Evolutionary conservation across 2,888 invertebrate species (phyloP).

Genomic region (Andrena minutula): DNA sequence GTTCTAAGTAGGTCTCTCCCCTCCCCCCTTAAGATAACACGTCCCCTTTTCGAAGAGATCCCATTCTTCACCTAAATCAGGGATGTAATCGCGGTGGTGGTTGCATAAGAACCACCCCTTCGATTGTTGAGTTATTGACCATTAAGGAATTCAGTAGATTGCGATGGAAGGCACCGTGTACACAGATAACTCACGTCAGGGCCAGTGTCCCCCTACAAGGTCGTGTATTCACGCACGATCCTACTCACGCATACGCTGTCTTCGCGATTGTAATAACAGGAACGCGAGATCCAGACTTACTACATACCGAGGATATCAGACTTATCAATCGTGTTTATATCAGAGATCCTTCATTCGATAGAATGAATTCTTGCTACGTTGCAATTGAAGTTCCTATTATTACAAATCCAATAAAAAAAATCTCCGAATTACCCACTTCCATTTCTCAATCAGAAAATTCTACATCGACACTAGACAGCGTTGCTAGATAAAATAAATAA

Average conservation of each 20-base stretch:
- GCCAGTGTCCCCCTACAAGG: conserved; percentile 74
- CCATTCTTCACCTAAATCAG: neutral
- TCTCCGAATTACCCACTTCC: neutral
- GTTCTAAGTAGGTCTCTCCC: too few relatives aligned
- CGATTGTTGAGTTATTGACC: neutral
- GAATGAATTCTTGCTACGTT: too few relatives aligned
- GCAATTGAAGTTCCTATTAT: too few relatives aligned
- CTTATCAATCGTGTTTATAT: conserved; percentile 9
- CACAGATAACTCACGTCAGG: conserved; percentile 61
- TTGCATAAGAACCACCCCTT: conserved; percentile 11
- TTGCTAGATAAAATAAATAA: too few relatives aligned
- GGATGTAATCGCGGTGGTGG: conserved; percentile 3
- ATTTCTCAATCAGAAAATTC: neutral
- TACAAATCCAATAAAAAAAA: neutral
- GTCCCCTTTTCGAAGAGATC: neutral
- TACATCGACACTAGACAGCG: too few relatives aligned
- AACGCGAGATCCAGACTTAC: neutral
- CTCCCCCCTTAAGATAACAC: neutral
- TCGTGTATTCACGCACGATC: conserved; percentile 65
- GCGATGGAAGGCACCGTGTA: conserved; percentile 2
- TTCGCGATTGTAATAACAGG: conserved; percentile 7
- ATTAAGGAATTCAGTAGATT: conserved; percentile 10
- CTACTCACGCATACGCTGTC: conserved; percentile 36
- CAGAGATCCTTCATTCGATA: too few relatives aligned
- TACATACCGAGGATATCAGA: neutral